Evolutionary conservation across 1,140 invertebrate genomes (phyloP), one percentile per base, ranked within the genome.

Genomic region (Nylanderia fulva): DNA sequence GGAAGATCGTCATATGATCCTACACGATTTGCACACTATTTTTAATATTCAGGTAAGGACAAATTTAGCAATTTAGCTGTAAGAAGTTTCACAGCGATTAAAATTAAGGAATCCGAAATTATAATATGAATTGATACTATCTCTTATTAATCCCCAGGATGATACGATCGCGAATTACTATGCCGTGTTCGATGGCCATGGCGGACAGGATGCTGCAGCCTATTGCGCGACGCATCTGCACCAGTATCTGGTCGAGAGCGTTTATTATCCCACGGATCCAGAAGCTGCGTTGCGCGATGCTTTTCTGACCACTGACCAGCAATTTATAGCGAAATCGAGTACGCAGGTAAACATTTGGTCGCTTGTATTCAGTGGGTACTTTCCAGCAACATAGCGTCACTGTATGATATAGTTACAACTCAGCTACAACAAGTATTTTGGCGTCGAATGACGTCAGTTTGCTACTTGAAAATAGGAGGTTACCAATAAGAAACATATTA

Each of bases 101-200:
- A 48, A 48, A 48, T 48, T 48, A 18, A 48, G 5, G 3, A 33
- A 3, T 48, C 45, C 6, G 45, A 48, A 48, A 48, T 48, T 48
- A 48, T 48, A 18, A 48, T 48, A 33, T 33, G 1, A 33, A 33
- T 11, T 42, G 39, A 66, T 82, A 4, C 64, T 61, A 3, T 33
- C 3, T 33, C 29, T n/a, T n/a, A n/a, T n/a, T n/a, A n/a, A n/a
- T n/a, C 54, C 60, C 61, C 90, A 96, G 96, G 95, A 95, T 92
- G 94, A 95, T 60, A 95, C 93, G 86, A 95, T 95, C 90, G 95
- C 96, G 91, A 97, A 97, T 96, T 99, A 97, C 95, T 99, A 98
- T 95, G 98, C 98, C 64, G 97, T 99, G 86, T 99, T 99, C 94
- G 99, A 99, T 96, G 99, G 99, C 1, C 99, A 99, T 94, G 98